These are phyloP conservation scores for Protaetia brevitarsis DNA, from an alignment of 1,140 invertebrate genomes.

Conservation along the genomic window DNA sequence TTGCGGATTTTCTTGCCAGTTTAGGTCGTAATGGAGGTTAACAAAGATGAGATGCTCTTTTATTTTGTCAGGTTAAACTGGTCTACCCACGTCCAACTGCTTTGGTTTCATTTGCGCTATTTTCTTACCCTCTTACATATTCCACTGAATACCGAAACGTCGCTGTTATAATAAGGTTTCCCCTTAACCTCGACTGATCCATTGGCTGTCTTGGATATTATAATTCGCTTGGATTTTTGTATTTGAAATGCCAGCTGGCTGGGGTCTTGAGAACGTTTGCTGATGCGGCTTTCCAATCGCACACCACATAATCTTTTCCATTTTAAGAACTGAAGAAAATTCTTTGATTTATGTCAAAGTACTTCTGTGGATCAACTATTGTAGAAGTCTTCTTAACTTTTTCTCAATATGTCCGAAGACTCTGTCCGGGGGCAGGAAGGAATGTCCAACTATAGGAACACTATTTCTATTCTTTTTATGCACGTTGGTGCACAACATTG, in stretches of 20 bases:
- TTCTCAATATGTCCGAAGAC: background rate
- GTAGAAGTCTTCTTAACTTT: conserved; percentile 2
- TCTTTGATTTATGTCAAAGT: conserved; percentile 9
- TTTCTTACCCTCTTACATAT: background rate
- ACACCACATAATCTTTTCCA: background rate
- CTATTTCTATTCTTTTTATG: background rate
- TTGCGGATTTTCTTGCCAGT: background rate
- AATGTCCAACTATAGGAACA: conserved; percentile 6
- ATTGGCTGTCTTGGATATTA: background rate
- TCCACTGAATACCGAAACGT: background rate
- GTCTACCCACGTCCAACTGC: conserved; percentile 19
- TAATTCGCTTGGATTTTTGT: conserved; percentile 8
- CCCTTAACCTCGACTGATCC: background rate
- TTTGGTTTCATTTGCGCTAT: background rate
- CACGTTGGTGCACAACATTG: background rate
- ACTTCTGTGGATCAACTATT: conserved; percentile 5
- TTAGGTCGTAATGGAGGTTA: background rate
- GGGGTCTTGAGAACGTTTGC: background rate
- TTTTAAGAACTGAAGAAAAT: conserved; percentile 2
- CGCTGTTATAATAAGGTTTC: background rate
- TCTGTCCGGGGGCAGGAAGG: conserved; percentile 8
- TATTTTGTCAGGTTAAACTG: conserved; percentile 19
- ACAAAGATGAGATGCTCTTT: conserved; percentile 17
- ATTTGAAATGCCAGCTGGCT: background rate
- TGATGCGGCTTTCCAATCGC: background rate